Evolutionary conservation across 64 coral and sea anemone genomes (phyloP), one percentile per base, ranked within the genome.

Genomic region (Stylophora pistillata): DNA sequence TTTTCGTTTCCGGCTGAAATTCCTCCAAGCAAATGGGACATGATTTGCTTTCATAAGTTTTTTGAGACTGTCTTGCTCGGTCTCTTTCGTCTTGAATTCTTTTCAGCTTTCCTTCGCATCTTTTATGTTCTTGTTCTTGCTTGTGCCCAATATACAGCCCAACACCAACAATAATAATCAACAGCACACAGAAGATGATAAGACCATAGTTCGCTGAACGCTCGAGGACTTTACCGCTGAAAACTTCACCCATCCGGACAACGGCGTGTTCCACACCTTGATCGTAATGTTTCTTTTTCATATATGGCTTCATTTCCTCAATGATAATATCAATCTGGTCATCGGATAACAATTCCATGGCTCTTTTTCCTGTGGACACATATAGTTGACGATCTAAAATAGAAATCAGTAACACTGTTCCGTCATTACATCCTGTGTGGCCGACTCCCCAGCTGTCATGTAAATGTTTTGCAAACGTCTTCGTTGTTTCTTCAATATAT

Each of bases 1-100:
- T 86, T 73, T 68, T 82, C 7, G 81, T 87, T 90, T 79, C 73
- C 15, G 78, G 64, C 15, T 66, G 33, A 52, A 98, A 98, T 21
- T 89, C 89, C 64, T 98, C 95, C 30, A 98, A 93, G 68, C 95
- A 98, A 64, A 98, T 91, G 11, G 95, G 95, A 37, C 95, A 98
- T 5, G 89, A 94, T 14, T 79, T 55, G 31, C 77, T 91, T 15
- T 78, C 89, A 66, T 98, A 98, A 26, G 80, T 33, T 20, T 30
- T 89, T 47, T 47, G 37, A 47, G 37, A 47, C 37, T 47, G 37
- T 47, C 37, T 47, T 4, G 37, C 37, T 47, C 37, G 3, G 37
- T 47, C 37, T 47, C 37, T 47, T 47, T 98, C 95, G 17, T 90
- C 71, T 77, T 98, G 77, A 68, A 98, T 98, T 63, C 72, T 82